Evolutionary conservation across 2,888 invertebrate species (phyloP), one percentile per base, ranked within the genome.

Genomic region (Limnephilus marmoratus): DNA sequence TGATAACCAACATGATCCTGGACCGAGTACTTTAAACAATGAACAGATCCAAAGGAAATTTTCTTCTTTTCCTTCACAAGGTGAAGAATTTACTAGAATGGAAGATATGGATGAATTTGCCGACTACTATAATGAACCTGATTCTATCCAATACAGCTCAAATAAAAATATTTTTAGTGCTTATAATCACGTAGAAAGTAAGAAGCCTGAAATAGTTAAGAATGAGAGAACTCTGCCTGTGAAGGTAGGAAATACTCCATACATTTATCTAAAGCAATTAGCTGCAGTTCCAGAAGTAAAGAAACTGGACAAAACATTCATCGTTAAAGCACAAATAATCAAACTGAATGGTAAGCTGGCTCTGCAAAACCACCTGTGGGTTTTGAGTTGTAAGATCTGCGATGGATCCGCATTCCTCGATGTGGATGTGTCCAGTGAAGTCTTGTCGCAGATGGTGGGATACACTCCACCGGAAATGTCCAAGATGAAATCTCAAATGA

Each of bases 371-470:
- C 95, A 95, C 0, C 95, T 95, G 0, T 97, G 97, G 97, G 95
- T 95, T 94, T 95, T 97, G 49, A 96, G 95, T 91, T 97, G 97
- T 93, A 96, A 95, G 13, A 95, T 97, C 87, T 95, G 95, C 12
- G 97, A 97, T 94, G 96, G 95, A 31, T 96, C 96, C 9, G 97
- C 96, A 2, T 95, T 95, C 90, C 93, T 97, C 29, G 96, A 96
- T 90, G 96, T 97, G 2, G 95, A 96, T 31, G 96, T 97, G 90
- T 96, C 97, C 0, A 96, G 96, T 93, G 95, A 96, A 94, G 96
- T 97, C 18, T 94, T 97, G 1, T 95, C 96, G 0, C 95, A 95
- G 89, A 94, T 97, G 91, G 96, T 96, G 1, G 96, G 96, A 0
- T 95, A 95, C 92, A 95, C 96, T 1, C 96, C 96, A 0, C 94